phyloP scores from a whole-genome alignment of 2,113 vertebrate genomes.

The Tachysurus vachellii region DNA sequence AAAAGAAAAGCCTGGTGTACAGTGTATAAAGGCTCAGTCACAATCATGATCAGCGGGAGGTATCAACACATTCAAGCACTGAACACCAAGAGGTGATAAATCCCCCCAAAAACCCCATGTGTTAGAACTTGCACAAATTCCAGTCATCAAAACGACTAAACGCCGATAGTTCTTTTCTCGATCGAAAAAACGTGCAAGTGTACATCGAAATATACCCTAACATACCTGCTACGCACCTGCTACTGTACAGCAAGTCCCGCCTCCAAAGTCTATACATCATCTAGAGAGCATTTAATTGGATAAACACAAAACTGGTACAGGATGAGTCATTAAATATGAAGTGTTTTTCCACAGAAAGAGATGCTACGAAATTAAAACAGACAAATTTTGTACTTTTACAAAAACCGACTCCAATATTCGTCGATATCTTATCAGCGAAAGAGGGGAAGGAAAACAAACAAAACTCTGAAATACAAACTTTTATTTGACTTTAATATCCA shows the following conservation, averaged over 20 bases:
- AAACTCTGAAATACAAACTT: background rate
- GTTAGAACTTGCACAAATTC: background rate
- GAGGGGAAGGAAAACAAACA: background rate
- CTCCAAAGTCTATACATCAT: background rate
- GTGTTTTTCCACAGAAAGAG: background rate
- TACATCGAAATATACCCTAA: background rate
- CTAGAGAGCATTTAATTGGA: background rate
- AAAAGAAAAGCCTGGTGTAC: background rate
- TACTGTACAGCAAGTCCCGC: background rate
- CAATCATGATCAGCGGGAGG: background rate
- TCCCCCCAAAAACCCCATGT: background rate
- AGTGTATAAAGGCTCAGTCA: background rate
- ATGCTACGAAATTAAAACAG: background rate
- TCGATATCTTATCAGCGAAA: no score
- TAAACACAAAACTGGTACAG: background rate
- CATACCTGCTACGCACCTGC: background rate
- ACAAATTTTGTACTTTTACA: background rate
- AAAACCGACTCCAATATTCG: background rate
- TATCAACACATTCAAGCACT: background rate
- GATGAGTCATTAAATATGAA: background rate
- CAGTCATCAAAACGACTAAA: background rate
- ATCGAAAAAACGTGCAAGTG: background rate
- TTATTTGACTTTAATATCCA: background rate
- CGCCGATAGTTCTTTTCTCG: no score
- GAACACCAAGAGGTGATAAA: background rate